Base-by-base conservation (phyloP, 2,888 invertebrate species). In the Deladenus siricidicola region DNA sequence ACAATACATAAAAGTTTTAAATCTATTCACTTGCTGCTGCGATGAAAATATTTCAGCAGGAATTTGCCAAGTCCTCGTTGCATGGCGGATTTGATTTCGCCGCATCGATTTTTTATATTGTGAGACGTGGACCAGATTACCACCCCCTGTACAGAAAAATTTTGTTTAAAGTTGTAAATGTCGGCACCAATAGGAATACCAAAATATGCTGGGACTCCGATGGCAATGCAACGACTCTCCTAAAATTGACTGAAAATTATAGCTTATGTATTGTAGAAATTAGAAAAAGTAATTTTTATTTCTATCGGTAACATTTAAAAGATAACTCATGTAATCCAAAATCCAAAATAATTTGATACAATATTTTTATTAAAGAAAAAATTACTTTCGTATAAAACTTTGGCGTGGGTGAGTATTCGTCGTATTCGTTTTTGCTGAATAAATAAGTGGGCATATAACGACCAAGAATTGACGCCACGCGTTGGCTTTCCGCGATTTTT, bases 351-450 rank as follows among this genome's bases (percentile, higher is more conserved):
- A 10, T 21, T 47, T 21, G 24, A 23, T 47, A 8, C 6, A 4
- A 14, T 43, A 4, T 42, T 21, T 21, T 4, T 21, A 19, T 8
- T n/a, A 3, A 43, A 45, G 6, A 21, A 43, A 3, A 45, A 19
- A 63, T 17, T 8, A 67, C 67, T 56, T 66, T 65, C 17, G 56
- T 55, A 47, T 68, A 68, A 39, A 66, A 68, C 4, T 44, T 30
- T n/a, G 51, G 6, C 21, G 43, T 44, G 8, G 34, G 3, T 4
- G 50, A 44, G 48, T 72, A 71, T 10, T 72, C 60, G 42, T 70
- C 64, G 56, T 74, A 75, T 60, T 75, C 75, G 53, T 74, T 67
- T 52, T 74, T 74, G 23, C 70, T 70, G 56, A 70, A 73, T 21
- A 67, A 53, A 19, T 70, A 66, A 30, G 70, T 67, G 28, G 66